Conservation (phyloP, 2,888 invertebrate genomes). For the Drosophila anomelani region DNA sequence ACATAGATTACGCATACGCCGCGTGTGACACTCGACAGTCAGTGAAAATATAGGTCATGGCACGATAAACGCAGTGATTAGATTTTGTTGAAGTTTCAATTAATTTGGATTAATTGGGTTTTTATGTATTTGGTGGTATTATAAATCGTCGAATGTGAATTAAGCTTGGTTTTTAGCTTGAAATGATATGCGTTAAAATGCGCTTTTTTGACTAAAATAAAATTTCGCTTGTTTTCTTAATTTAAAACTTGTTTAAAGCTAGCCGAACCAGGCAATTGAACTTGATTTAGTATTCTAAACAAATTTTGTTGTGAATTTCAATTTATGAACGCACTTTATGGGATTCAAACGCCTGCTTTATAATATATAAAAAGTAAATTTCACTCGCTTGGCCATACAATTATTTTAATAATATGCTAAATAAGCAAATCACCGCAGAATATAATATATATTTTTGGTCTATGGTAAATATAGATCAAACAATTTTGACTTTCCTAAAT, state of each 20-base stretch:
- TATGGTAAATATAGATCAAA: neutral
- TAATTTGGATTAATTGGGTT: constrained; percentile 1
- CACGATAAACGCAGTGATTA: neutral
- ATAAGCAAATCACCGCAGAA: neutral
- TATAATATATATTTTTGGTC: neutral
- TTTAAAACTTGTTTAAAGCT: neutral
- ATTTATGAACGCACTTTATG: neutral
- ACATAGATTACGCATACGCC: constrained; percentile 60
- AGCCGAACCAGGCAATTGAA: neutral
- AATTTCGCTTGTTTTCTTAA: neutral
- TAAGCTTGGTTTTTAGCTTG: neutral
- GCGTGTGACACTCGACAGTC: constrained; percentile 16
- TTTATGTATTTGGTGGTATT: neutral
- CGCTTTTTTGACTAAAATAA: neutral
- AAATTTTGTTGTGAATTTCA: neutral
- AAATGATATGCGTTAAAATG: neutral
- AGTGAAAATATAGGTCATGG: constrained; percentile 19
- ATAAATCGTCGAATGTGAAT: neutral
- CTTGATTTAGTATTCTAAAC: neutral
- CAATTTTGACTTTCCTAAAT: neutral
- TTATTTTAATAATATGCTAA: neutral
- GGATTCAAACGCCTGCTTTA: neutral
- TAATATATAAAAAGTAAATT: neutral
- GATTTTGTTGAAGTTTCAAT: constrained; percentile 6
- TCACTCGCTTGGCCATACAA: neutral